Conservation (phyloP, 2,888 invertebrate species). For the Eupithecia pulchellata region DNA sequence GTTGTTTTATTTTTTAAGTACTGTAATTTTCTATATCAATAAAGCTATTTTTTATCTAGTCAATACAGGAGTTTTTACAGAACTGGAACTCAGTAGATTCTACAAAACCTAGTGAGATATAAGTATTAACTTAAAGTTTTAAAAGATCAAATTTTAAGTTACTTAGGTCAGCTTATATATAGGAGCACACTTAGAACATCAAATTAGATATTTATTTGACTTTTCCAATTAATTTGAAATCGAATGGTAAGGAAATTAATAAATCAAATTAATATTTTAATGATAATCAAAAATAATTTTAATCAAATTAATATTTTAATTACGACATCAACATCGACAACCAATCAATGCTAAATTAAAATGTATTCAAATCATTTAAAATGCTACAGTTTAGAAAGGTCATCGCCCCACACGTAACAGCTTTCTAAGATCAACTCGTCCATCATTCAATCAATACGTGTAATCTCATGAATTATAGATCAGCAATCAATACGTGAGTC, state of each 20-base stretch:
- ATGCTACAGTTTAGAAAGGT: conserved; percentile 28
- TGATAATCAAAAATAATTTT: too few relatives aligned
- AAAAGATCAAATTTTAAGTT: neutral
- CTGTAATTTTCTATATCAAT: too few relatives aligned
- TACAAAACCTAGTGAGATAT: too few relatives aligned
- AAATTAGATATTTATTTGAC: neutral
- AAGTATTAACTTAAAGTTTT: neutral
- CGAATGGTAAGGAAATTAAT: neutral
- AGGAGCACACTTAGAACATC: too few relatives aligned
- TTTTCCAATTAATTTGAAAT: neutral
- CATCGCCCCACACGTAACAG: conserved; percentile 23
- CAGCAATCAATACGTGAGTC: conserved; percentile 4
- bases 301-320: neutral
- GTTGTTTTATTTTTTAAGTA: too few relatives aligned
- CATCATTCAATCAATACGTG: conserved; percentile 29
- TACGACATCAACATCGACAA: neutral
- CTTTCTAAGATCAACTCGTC: conserved; percentile 31
- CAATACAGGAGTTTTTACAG: too few relatives aligned
- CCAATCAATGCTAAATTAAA: conserved; percentile 6
- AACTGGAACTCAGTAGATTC: too few relatives aligned
- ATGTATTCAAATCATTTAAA: conserved; percentile 21
- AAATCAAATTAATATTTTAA: neutral
- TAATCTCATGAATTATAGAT: conserved; percentile 43
- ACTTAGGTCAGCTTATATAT: too few relatives aligned
- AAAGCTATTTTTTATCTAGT: too few relatives aligned